Percentiles rank a stretch among this genome's conserved stretches.
These are phyloP conservation scores for Diarsia dahlii DNA, from an alignment of 2,888 invertebrate genomes.

Conservation along the genomic window DNA sequence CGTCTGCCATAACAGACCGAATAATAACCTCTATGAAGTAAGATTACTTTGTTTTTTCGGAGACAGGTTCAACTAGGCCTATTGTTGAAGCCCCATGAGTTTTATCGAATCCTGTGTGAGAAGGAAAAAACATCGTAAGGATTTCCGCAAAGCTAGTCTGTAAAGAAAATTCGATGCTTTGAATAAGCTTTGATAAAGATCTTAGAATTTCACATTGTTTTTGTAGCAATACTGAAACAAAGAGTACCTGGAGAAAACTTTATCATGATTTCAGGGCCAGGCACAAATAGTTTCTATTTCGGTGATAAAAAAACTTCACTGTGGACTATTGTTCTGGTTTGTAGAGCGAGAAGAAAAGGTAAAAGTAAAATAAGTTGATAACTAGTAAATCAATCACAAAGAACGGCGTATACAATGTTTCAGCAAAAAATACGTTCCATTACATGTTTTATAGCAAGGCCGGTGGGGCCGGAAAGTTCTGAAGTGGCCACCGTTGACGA, in stretches of 20 bases:
- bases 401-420: too few relatives aligned
- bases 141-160: conserved; percentile 55
- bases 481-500: too few relatives aligned
- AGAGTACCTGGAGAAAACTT: neutral
- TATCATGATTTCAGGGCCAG: neutral
- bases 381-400: neutral
- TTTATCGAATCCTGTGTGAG: conserved; percentile 38
- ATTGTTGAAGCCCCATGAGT: conserved; percentile 47
- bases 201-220: conserved; percentile 38
- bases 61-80: conserved; percentile 29
- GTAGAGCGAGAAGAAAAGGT: neutral
- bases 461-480: too few relatives aligned
- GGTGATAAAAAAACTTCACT: neutral
- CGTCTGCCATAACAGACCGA: conserved; percentile 21
- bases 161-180: conserved; percentile 9
- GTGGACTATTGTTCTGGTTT: neutral
- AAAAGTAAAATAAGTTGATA: neutral
- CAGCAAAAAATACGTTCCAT: too few relatives aligned
- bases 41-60: conserved; percentile 57
- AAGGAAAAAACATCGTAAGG: conserved; percentile 68
- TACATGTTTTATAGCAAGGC: too few relatives aligned
- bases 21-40: conserved; percentile 43
- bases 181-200: conserved; percentile 40
- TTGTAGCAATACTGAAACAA: neutral
- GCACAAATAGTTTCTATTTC: too few relatives aligned